Conservation (phyloP, 2,888 invertebrate genomes). For the Diarsia dahlii region DNA sequence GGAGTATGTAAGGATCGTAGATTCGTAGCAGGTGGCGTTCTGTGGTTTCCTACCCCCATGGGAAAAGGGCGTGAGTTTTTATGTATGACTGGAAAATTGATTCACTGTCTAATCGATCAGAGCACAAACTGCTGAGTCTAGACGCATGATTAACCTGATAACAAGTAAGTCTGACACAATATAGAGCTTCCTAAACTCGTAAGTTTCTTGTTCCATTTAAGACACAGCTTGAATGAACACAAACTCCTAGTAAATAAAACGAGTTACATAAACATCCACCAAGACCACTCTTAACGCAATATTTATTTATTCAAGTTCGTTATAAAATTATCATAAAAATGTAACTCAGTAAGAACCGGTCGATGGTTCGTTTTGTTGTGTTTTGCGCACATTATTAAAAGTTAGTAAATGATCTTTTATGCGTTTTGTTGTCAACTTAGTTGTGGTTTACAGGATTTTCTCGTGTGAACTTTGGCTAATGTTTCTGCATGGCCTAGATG, state of each 20-base stretch:
- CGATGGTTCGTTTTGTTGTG: constrained; percentile 46
- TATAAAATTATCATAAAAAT: constrained; percentile 67
- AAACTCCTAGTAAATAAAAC: constrained; percentile 46
- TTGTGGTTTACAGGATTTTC: constrained; percentile 10
- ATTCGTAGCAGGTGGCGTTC: too few relatives aligned
- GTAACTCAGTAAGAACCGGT: constrained; percentile 48
- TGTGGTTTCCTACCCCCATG: too few relatives aligned
- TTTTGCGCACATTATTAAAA: constrained; percentile 44
- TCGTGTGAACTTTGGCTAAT: constrained; percentile 31
- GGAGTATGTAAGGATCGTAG: too few relatives aligned
- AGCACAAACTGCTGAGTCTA: too few relatives aligned
- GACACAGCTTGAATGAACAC: constrained; percentile 20
- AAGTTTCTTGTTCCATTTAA: neutral
- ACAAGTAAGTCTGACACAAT: neutral
- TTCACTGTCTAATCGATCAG: too few relatives aligned
- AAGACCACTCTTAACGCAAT: constrained; percentile 39
- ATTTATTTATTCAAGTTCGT: constrained; percentile 52
- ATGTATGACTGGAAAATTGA: too few relatives aligned
- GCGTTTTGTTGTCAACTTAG: constrained; percentile 27
- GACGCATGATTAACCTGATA: neutral
- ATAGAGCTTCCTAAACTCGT: neutral
- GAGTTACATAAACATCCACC: constrained; percentile 35
- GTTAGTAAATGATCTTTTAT: constrained; percentile 41
- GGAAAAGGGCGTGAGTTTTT: too few relatives aligned
- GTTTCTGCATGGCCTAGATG: neutral